Base-by-base conservation (phyloP, 2,113 vertebrate species). In the Nerophis ophidion region DNA sequence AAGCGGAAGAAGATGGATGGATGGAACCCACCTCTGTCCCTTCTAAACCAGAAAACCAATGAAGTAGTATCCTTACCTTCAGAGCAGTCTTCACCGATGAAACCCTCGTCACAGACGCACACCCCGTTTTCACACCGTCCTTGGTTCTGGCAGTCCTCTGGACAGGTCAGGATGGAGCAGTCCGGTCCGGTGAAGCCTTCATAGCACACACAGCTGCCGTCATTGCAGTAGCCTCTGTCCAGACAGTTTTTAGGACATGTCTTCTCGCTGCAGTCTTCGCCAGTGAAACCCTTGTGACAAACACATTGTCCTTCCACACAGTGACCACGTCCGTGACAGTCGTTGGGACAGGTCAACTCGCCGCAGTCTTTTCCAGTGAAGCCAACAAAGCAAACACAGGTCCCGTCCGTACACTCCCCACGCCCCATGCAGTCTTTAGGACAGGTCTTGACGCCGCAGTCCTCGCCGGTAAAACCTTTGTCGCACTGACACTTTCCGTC, bases 81-180 rank as follows among this genome's bases (percentile, higher is more conserved):
- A 65, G 91, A 80, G 69, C 97, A 99, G 70, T 97, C 94, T 1
- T 88, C 87, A 0, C 93, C 94, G 0, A 89, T 75, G 80, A 93
- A 98, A 12, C 94, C 94, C 1, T 93, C 86, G 0, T 93, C 89
- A 33, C 97, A 96, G 45, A 91, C 0, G 10, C 94, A 96, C 5
- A 80, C 78, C 11, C 93, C 93, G 0, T 93, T 84, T 33, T 89
- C 66, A 13, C 94, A 96, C 35, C 45, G 89, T 1, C 94, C 94
- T 40, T 83, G 89, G 68, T 89, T 76, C 0, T 90, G 84, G 65
- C 94, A 96, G 82, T 95, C 89, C 0, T 55, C 69, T 1, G 91
- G 89, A 65, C 94, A 95, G 58, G 85, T 87, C 16, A 82, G 85
- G n/a, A 88, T 77, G 5, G 81, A 77, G 60, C 94, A 96, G 79